These are phyloP conservation scores for Illadopsis cleaveri DNA, from an alignment of 2,113 vertebrate genomes.

Conservation along the genomic window DNA sequence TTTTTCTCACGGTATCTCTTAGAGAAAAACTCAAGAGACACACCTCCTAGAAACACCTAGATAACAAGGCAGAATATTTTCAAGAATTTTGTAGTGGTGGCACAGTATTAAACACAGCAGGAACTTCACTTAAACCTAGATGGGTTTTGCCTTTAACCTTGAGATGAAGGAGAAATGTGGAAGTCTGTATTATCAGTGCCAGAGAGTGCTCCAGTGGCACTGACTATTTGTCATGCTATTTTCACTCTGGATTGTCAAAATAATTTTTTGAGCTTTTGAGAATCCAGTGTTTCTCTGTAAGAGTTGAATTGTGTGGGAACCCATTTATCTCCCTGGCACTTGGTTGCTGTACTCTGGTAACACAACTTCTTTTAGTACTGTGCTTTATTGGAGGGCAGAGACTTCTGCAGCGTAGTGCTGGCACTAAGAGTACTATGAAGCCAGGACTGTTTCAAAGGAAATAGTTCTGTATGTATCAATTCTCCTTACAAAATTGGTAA, in stretches of 20 bases:
- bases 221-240: neutral
- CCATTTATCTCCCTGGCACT: neutral
- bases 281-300: neutral
- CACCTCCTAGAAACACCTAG: neutral
- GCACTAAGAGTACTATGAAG: neutral
- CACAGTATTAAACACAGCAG: neutral
- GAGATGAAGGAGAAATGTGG: neutral
- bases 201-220: neutral
- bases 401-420: neutral
- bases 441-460: neutral
- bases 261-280: neutral
- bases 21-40: neutral
- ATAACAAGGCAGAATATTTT: neutral
- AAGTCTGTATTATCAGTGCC: neutral
- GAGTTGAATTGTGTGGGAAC: neutral
- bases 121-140: neutral
- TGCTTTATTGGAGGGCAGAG: neutral
- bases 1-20: neutral
- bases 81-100: neutral
- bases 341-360: neutral
- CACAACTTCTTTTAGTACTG: neutral
- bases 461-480: neutral
- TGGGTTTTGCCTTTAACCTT: neutral
- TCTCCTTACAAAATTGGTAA: neutral
- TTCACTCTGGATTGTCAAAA: neutral